A percentile compares a stretch with the other conserved stretches of the same genome.
phyloP scores from a whole-genome alignment of 2,888 invertebrate species.

The Galerucella pusilla region DNA sequence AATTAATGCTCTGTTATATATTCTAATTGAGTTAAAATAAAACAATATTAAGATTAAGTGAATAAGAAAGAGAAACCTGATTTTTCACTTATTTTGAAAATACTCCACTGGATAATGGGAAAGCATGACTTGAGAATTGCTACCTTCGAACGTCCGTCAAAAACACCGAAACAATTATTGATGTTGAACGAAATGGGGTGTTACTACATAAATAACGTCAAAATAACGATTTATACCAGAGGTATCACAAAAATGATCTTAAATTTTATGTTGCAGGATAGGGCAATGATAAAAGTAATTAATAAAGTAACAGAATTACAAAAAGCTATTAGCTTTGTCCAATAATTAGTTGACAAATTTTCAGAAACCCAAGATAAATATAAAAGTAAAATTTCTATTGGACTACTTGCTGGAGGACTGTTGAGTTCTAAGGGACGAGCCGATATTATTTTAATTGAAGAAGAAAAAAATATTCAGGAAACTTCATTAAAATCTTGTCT shows the following conservation, averaged over 20 bases:
- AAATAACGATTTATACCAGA: neutral
- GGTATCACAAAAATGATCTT: neutral
- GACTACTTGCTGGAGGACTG: no score
- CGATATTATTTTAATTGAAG: no score
- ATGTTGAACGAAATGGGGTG: neutral
- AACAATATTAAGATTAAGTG: neutral
- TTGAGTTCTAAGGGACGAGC: no score
- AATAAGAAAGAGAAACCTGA: neutral
- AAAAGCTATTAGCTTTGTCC: no score
- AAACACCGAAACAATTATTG: neutral
- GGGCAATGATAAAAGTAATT: no score
- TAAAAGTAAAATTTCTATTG: no score
- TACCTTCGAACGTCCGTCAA: neutral
- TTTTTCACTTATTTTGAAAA: neutral
- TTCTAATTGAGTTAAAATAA: neutral
- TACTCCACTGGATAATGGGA: neutral
- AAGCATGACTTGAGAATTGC: neutral
- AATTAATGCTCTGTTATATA: neutral
- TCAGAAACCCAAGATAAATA: no score
- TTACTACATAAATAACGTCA: neutral
- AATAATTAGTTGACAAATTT: no score
- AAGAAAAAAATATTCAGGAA: no score
- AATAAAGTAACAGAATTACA: no score
- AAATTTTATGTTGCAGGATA: no score
- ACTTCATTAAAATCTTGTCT: no score